A percentile compares a stretch with the other conserved stretches of the same genome.
phyloP scores from a whole-genome alignment of 2,888 invertebrate species.

The Physocephala rufipes region DNA sequence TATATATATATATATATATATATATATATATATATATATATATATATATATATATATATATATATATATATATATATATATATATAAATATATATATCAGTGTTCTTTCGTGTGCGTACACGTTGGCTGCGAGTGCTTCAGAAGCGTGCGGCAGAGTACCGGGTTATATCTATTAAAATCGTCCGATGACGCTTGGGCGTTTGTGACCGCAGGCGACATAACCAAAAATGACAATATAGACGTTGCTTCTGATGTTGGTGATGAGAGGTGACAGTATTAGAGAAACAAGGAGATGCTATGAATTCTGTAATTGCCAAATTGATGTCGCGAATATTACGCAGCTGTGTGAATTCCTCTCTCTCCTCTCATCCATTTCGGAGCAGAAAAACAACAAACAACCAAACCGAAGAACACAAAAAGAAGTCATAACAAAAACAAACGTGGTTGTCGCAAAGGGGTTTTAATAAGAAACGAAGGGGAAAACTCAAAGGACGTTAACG shows the following conservation, averaged over 20 bases:
- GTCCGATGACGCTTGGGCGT: constrained; percentile 20
- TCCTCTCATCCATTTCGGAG: constrained; percentile 45
- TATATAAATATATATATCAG: constrained; percentile 13
- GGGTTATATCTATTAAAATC: constrained; percentile 44
- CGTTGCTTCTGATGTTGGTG: background rate
- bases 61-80: constrained; percentile 18
- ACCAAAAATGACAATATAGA: constrained; percentile 24
- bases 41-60: constrained; percentile 15
- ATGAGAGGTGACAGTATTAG: constrained; percentile 9
- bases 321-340: constrained; percentile 29
- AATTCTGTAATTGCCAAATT: no score
- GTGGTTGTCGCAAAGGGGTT: constrained; percentile 23
- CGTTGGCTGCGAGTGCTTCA: constrained; percentile 26
- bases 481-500: constrained; percentile 2
- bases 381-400: constrained; percentile 49
- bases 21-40: constrained; percentile 18
- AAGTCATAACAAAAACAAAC: constrained; percentile 55
- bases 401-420: constrained; percentile 6
- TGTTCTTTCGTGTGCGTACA: constrained; percentile 21
- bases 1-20: constrained; percentile 15
- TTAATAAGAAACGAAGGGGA: background rate
- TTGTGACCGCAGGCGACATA: constrained; percentile 31
- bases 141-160: constrained; percentile 27
- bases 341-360: background rate
- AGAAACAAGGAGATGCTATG: no score